Evolutionary conservation across 2,797 vertebrate species (phyloP).

Genomic region (Nyctalus aviator): DNA sequence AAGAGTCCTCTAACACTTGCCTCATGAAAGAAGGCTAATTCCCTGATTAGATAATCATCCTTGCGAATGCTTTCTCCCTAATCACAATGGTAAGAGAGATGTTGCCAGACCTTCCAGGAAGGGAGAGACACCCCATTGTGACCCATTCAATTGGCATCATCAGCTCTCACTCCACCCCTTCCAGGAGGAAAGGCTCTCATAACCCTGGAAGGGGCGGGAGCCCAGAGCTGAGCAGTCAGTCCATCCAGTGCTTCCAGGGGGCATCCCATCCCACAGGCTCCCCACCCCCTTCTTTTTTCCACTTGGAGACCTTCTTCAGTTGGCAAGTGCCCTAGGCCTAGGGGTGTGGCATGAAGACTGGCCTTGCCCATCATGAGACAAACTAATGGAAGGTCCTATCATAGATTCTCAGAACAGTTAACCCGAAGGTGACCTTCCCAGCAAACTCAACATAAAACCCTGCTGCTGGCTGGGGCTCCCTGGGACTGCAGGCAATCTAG

Average conservation of each 20-base stretch:
- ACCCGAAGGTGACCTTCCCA: background rate
- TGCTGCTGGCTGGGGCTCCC: background rate
- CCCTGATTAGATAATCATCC: conserved; percentile 86
- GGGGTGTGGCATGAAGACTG: background rate
- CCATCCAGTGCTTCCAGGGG: background rate
- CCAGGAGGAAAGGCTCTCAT: conserved; percentile 77
- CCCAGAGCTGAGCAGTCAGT: background rate
- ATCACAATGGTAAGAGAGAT: conserved; percentile 80
- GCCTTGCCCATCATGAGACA: background rate
- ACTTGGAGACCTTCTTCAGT: conserved; percentile 17
- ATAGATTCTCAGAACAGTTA: background rate
- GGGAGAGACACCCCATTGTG: conserved; percentile 87
- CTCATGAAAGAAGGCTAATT: conserved; percentile 75
- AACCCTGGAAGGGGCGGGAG: conserved; percentile 27
- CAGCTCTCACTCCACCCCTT: conserved; percentile 86
- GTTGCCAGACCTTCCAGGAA: conserved; percentile 88
- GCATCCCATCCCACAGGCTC: background rate
- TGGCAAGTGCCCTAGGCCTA: background rate
- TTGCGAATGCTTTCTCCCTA: conserved; percentile 77
- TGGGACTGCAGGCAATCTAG: background rate
- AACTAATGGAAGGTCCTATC: background rate
- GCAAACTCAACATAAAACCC: background rate
- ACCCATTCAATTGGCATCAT: conserved; percentile 85
- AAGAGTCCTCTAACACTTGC: conserved; percentile 78
- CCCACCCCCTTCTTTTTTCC: background rate